Evolutionary conservation across 2,888 invertebrate species (phyloP), one percentile per base, ranked within the genome.

Genomic region (Ennomos erosarius): DNA sequence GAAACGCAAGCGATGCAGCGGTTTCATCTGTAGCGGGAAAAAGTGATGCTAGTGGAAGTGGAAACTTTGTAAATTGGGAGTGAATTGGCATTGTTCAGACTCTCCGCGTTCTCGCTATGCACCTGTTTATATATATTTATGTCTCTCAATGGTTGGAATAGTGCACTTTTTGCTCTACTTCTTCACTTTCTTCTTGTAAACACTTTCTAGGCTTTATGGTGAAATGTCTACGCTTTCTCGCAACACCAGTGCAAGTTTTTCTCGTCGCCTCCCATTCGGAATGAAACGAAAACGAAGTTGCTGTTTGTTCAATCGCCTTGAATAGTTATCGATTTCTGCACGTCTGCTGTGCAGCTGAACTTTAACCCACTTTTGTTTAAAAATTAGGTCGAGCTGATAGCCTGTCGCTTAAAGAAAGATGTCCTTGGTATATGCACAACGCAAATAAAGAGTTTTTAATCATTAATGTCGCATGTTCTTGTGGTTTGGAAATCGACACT

Each of bases 181-280:
- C 86, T 88, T 91, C 90, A 92, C 92, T 92, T 92, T 92, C 91
- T 90, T 91, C 87, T 81, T 81, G 82, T 85, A 80, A 85, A 88
- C 87, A 91, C 92, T 92, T 91, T 92, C 91, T 91, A 90, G 85
- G 81, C 81, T 88, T 85, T 84, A 90, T 90, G 91, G 91, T 84
- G 88, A 92, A 90, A 89, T 88, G 87, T 75, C 84, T 85, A 79
- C 86, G 87, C 90, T 92, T 90, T 92, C 92, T 85, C 88, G 86
- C 88, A 87, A 84, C 87, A 84, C 83, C 71, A 88, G 89, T 88
- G 88, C 88, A 90, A 90, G 90, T 89, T 91, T 90, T 91, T 90
- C 88, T 85, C 80, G 77, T 68, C 76, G 75, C 67, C 79, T 78
- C 76, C 80, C 77, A 82, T 85, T 85, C 78, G 79, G 78, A 85